Conservation (phyloP, 64 coral and sea anemone genomes). For the Montipora cactus region DNA sequence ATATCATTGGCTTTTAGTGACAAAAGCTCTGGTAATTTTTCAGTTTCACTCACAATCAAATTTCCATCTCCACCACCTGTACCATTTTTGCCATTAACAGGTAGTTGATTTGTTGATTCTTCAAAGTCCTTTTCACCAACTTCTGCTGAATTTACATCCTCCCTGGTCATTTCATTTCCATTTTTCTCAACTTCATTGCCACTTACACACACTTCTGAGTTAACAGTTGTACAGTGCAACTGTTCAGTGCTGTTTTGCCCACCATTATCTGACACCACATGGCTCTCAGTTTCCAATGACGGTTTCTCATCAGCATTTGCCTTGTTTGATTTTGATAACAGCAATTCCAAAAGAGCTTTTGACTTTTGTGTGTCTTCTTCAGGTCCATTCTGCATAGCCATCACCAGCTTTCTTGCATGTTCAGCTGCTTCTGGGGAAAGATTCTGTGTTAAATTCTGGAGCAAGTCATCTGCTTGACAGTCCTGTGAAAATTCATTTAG, state of each 20-base stretch:
- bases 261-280: background rate
- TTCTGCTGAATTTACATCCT: background rate
- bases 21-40: conserved; percentile 29
- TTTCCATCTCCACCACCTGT: background rate
- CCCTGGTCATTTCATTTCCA: background rate
- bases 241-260: background rate
- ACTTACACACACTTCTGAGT: background rate
- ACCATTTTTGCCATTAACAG: background rate
- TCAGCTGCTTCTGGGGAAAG: background rate
- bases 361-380: background rate
- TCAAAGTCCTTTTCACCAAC: background rate
- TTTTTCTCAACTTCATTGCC: background rate
- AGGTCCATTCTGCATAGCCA: conserved; percentile 18
- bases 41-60: conserved; percentile 2
- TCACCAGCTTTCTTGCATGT: background rate
- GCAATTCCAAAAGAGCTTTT: background rate
- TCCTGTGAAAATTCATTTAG: background rate
- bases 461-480: background rate
- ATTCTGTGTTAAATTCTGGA: background rate
- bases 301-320: conserved; percentile 18
- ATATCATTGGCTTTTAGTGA: conserved; percentile 21
- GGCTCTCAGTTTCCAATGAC: background rate
- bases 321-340: conserved; percentile 1
- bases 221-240: background rate
- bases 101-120: background rate